Percentiles rank a stretch among this genome's conserved stretches.
Conservation (phyloP, 2,113 vertebrate genomes). For the human (Homo sapiens) region DNA sequence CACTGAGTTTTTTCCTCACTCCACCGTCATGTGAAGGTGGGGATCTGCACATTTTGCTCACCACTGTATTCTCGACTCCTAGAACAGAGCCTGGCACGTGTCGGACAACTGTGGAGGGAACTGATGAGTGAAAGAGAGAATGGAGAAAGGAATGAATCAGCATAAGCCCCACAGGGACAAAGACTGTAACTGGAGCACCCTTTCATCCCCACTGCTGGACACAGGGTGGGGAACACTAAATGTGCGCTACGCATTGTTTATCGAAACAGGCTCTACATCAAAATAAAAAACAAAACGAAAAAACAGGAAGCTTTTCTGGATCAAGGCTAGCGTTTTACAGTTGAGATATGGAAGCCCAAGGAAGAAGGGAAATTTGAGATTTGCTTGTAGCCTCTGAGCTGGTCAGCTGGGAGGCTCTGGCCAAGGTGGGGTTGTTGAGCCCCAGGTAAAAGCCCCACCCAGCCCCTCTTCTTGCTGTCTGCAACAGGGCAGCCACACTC, state of each 20-base stretch:
- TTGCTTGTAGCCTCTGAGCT: neutral
- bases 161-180: accelerated
- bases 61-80: accelerated
- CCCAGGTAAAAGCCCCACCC: too few relatives aligned
- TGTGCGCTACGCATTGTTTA: neutral
- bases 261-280: neutral
- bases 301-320: neutral
- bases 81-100: accelerated
- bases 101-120: accelerated
- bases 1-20: neutral
- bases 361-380: neutral
- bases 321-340: neutral
- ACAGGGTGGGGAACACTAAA: neutral
- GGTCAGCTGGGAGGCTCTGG: neutral
- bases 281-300: neutral
- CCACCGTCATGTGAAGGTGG: accelerated
- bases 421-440: neutral
- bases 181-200: accelerated
- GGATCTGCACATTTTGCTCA: accelerated
- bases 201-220: too few relatives aligned
- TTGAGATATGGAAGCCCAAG: neutral
- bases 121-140: neutral
- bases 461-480: neutral
- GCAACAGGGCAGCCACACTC: accelerated
- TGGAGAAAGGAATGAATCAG: neutral